A percentile compares a stretch with the other conserved stretches of the same genome.
Conservation (phyloP, 2,797 vertebrate species). For the Takifugu rubripes region DNA sequence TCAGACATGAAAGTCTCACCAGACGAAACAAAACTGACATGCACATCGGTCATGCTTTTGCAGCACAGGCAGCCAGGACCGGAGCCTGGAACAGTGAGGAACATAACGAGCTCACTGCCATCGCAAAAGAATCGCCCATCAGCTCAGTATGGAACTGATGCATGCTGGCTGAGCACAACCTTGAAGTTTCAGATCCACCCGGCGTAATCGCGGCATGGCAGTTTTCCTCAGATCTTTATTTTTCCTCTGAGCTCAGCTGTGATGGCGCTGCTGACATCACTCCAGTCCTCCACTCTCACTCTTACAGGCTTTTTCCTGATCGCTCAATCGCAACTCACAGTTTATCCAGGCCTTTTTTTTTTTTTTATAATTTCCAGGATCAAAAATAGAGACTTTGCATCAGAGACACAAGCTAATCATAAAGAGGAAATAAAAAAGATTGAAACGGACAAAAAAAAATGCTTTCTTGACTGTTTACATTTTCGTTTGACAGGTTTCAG, state of each 20-base stretch:
- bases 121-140: too few relatives aligned
- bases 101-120: too few relatives aligned
- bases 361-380: neutral
- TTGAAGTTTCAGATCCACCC: neutral
- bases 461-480: slow-evolving; percentile 5
- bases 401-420: too few relatives aligned
- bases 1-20: too few relatives aligned
- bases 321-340: neutral
- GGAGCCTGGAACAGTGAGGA: too few relatives aligned
- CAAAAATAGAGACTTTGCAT: neutral
- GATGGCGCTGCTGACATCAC: neutral
- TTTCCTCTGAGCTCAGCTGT: neutral
- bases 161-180: neutral
- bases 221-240: neutral
- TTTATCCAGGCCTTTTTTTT: neutral
- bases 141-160: too few relatives aligned
- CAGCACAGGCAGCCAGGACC: too few relatives aligned
- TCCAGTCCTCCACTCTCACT: neutral
- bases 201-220: neutral
- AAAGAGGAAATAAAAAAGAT: neutral
- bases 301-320: neutral
- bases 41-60: too few relatives aligned
- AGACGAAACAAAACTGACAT: too few relatives aligned
- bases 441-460: neutral
- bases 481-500: slow-evolving; percentile 37